A percentile compares a stretch with the other conserved stretches of the same genome.
These are phyloP conservation scores for Anagrus nilaparvatae DNA, from an alignment of 1,140 invertebrate genomes.

Conservation along the genomic window DNA sequence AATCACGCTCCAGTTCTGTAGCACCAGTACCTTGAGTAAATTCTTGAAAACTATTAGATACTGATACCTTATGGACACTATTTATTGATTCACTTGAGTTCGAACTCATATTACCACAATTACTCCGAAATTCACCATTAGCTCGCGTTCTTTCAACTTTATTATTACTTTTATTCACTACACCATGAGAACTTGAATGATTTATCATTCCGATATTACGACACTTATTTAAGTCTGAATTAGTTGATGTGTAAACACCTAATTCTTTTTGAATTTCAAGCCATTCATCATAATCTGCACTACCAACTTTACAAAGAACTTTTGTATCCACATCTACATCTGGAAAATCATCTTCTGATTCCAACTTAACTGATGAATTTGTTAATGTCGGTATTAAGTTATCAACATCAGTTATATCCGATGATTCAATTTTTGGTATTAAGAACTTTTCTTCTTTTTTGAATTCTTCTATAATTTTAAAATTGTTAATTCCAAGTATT, in stretches of 20 bases:
- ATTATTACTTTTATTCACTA: slow-evolving; percentile 18
- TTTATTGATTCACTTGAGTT: slow-evolving; percentile 17
- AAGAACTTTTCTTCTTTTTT: slow-evolving; percentile 38
- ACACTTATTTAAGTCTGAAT: slow-evolving; percentile 28
- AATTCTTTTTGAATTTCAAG: slow-evolving; percentile 58
- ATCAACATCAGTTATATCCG: slow-evolving; percentile 27
- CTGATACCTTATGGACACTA: slow-evolving; percentile 20
- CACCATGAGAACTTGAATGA: slow-evolving; percentile 19
- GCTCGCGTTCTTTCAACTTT: slow-evolving; percentile 31
- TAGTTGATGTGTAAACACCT: slow-evolving; percentile 38
- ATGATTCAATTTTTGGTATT: slow-evolving; percentile 37
- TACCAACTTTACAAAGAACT: slow-evolving; percentile 29
- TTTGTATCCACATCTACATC: slow-evolving; percentile 33
- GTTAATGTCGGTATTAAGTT: slow-evolving; percentile 20
- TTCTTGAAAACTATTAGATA: slow-evolving; percentile 7
- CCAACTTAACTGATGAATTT: slow-evolving; percentile 35
- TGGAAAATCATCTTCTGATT: slow-evolving; percentile 35
- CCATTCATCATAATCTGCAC: slow-evolving; percentile 56
- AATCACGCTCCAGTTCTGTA: slow-evolving; percentile 35
- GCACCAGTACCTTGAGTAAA: slow-evolving; percentile 19
- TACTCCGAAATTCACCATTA: slow-evolving; percentile 33
- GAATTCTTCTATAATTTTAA: slow-evolving; percentile 29
- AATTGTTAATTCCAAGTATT: not conserved
- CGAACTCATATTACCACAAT: no score
- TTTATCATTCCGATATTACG: no score